Evolutionary conservation across 2,888 invertebrate species (phyloP).

Genomic region (Yponomeuta sedellus): DNA sequence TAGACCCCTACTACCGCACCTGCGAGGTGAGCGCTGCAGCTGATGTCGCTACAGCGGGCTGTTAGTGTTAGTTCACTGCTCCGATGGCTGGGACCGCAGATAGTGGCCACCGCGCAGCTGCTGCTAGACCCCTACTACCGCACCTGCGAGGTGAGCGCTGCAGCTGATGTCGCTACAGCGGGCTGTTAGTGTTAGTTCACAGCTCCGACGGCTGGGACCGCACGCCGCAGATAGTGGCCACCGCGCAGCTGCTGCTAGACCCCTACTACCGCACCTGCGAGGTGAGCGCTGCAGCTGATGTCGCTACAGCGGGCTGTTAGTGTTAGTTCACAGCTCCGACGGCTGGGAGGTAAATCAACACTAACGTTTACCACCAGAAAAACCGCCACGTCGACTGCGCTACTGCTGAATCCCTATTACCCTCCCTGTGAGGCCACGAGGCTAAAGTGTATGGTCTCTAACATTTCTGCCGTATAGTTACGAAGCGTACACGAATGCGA

Average conservation of each 20-base stretch:
- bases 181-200: constrained; percentile 95
- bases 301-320: too few species aligned
- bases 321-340: constrained; percentile 98
- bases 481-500: too few species aligned
- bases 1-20: constrained; percentile 97
- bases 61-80: constrained; percentile 98
- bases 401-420: constrained; percentile 95
- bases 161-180: too few species aligned
- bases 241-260: constrained; percentile 94
- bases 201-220: constrained; percentile 99
- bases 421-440: constrained; percentile 94
- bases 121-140: constrained; percentile 96
- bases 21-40: constrained; percentile 86
- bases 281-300: too few species aligned
- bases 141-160: constrained; percentile 88
- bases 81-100: constrained; percentile 99
- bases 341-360: too few species aligned
- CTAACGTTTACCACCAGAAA: too few species aligned
- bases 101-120: constrained; percentile 94
- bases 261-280: constrained; percentile 95
- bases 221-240: constrained; percentile 96
- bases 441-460: too few species aligned
- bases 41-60: too few species aligned
- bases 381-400: constrained; percentile 90
- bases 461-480: too few species aligned